Percentiles rank a stretch among this genome's conserved stretches.
phyloP scores from a whole-genome alignment of 2,888 invertebrate species.

The Caradrina clavipalpis region DNA sequence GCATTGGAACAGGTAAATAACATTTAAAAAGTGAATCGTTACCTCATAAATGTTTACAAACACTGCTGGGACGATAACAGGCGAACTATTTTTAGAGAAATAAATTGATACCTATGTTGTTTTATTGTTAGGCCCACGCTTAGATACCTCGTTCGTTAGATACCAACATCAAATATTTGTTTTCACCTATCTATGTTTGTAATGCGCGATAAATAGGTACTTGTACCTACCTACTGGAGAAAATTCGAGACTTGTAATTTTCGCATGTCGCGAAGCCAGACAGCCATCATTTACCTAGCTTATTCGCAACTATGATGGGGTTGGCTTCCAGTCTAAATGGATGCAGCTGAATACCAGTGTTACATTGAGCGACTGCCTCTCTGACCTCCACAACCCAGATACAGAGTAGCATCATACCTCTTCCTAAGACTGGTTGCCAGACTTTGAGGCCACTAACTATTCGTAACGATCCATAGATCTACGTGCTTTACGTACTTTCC shows the following conservation, averaged over 20 bases:
- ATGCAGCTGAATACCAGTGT: too few relatives aligned
- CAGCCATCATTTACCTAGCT: too few relatives aligned
- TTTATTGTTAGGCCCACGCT: constrained; percentile 41
- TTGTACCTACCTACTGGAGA: background rate
- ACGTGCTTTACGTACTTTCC: too few relatives aligned
- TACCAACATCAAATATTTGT: constrained; percentile 29
- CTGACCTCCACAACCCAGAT: too few relatives aligned
- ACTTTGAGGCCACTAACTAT: too few relatives aligned
- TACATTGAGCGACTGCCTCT: background rate
- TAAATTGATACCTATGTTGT: constrained; percentile 48
- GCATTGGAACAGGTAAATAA: constrained; percentile 25
- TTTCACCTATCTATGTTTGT: constrained; percentile 7
- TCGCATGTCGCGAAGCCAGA: background rate
- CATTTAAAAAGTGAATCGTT: constrained; percentile 48
- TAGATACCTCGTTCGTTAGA: constrained; percentile 23
- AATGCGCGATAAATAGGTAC: background rate
- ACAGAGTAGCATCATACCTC: too few relatives aligned
- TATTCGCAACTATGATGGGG: too few relatives aligned
- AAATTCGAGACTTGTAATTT: constrained; percentile 1
- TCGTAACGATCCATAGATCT: too few relatives aligned
- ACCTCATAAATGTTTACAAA: constrained; percentile 63
- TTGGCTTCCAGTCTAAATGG: too few relatives aligned
- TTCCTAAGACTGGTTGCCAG: too few relatives aligned
- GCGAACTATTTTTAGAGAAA: constrained; percentile 56
- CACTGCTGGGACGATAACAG: constrained; percentile 53